Base-by-base conservation (phyloP, 2,113 vertebrate species). In the Corapipo altera region DNA sequence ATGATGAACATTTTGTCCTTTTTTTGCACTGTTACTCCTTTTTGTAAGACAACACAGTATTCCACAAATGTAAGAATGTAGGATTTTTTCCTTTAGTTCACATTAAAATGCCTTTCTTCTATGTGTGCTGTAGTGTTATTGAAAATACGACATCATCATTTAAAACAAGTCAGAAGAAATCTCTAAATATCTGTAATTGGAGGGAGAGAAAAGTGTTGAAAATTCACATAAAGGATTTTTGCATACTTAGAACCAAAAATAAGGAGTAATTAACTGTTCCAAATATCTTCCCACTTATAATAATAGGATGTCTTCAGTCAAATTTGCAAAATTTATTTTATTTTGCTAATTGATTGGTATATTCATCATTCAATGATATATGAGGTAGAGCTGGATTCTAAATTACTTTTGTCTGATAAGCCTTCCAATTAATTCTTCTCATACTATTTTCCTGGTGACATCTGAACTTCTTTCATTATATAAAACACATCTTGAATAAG, bases 371-470 rank as follows among this genome's bases (percentile, higher is more conserved):
- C 96, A 98, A 96, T 97, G 97, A 97, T 98, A 98, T 97, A 98
- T 99, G 98, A 98, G 97, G 97, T 98, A 98, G 97, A 98, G 96
- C 97, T 96, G 98, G 97, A 98, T 98, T 99, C 98, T 98, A 99
- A 98, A 98, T 99, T 98, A 98, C 97, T 98, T 96, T 91, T 77
- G 93, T 94, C 92, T 98, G 98, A 99, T 98, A 98, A 98, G 98
- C 97, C 98, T 98, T 98, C 96, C 97, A 98, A 99, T 98, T 99
- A 99, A 99, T 99, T 99, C 98, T 98, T 98, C 98, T 98, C 98
- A 97, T 95, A 97, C 95, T 97, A 98, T 98, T 98, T 99, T 98
- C 93, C 97, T 97, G 94, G 96, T 98, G 98, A 98, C 98, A 98
- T 98, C 97, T 98, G 97, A 97, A 98, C 98, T 98, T 98, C 95